phyloP scores from a whole-genome alignment of 1,140 invertebrate genomes.

The Calephelis nemesis region DNA sequence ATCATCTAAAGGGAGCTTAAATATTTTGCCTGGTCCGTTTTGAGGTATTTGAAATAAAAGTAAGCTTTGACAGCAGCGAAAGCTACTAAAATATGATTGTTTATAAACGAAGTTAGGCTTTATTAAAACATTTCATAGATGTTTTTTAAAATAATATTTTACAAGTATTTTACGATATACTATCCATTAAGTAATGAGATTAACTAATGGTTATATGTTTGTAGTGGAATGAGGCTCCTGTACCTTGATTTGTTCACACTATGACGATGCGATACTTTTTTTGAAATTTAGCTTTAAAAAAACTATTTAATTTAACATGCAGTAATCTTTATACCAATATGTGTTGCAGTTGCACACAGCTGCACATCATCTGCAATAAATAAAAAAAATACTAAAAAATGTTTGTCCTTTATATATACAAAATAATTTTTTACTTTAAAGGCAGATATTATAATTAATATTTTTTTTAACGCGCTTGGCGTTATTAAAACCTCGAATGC shows the following conservation, averaged over 20 bases:
- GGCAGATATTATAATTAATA: too few relatives aligned
- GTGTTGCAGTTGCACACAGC: constrained; percentile 74
- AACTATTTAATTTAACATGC: constrained; percentile 61
- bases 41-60: background rate
- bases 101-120: background rate
- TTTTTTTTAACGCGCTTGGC: too few relatives aligned
- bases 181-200: constrained; percentile 12
- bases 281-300: constrained; percentile 58
- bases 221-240: constrained; percentile 12
- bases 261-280: constrained; percentile 46
- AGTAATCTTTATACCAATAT: constrained; percentile 63
- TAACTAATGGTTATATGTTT: constrained; percentile 6
- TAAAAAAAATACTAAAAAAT: background rate
- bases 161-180: constrained; percentile 2
- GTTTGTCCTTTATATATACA: too few relatives aligned
- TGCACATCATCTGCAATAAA: constrained; percentile 49
- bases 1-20: background rate
- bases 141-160: constrained; percentile 1
- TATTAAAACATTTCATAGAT: constrained; percentile 3
- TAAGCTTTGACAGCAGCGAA: too few relatives aligned
- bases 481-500: too few relatives aligned
- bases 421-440: too few relatives aligned
- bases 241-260: constrained; percentile 5
- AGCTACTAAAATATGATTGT: too few relatives aligned
- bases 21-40: background rate